A percentile compares a stretch with the other conserved stretches of the same genome.
Evolutionary conservation across 53 echinoderm and acorn worm species (phyloP).

Genomic region (Antedon mediterranea): DNA sequence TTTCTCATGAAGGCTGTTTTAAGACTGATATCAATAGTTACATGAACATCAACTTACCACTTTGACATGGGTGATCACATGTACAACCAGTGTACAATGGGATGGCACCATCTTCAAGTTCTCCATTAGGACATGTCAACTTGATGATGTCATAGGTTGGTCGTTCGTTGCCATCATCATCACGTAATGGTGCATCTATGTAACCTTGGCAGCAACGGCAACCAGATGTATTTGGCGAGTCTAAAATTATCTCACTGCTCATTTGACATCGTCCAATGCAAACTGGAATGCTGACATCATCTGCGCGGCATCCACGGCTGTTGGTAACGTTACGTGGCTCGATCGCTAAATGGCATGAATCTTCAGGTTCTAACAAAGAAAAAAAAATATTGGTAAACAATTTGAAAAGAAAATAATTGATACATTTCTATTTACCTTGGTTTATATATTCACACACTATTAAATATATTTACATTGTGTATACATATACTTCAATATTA

Average conservation of each 20-base stretch:
- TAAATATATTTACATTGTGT: too few relatives aligned
- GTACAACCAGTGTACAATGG: slow-evolving; percentile 16
- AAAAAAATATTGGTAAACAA: not conserved
- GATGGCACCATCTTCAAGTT: slow-evolving; percentile 3
- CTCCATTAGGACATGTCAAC: slow-evolving; percentile 6
- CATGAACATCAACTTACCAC: not conserved
- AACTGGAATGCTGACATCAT: slow-evolving; percentile 28
- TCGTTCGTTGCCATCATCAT: slow-evolving; percentile 1
- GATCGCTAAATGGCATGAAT: slow-evolving; percentile 12
- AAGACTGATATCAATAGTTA: too few relatives aligned
- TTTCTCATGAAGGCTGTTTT: too few relatives aligned
- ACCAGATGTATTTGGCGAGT: slow-evolving; percentile 14
- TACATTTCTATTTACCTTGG: too few relatives aligned
- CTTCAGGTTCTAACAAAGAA: slow-evolving; percentile 2
- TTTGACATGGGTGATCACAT: slow-evolving; percentile 14
- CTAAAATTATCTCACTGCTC: slow-evolving; percentile 21
- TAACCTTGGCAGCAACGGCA: slow-evolving; percentile 24
- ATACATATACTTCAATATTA: too few relatives aligned
- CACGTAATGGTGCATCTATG: slow-evolving; percentile 6
- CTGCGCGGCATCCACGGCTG: slow-evolving; percentile 37
- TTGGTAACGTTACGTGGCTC: slow-evolving; percentile 30
- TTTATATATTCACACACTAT: too few relatives aligned
- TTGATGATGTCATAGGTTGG: slow-evolving; percentile 2
- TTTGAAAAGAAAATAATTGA: too few relatives aligned
- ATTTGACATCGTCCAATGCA: slow-evolving; percentile 57